phyloP scores from a whole-genome alignment of 2,113 vertebrate species.

The Percopsis transmontana region DNA sequence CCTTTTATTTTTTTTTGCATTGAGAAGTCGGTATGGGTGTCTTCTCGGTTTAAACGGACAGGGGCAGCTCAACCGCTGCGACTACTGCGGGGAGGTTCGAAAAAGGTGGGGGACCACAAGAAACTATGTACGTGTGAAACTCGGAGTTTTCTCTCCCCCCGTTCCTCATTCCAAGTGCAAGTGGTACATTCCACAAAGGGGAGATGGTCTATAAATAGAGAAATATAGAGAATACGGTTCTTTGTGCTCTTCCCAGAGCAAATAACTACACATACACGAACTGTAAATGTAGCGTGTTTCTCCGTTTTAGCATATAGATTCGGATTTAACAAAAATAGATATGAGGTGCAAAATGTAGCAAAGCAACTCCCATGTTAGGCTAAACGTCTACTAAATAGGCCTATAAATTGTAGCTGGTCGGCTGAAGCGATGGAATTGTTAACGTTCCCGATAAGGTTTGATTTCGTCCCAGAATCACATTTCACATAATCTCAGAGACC shows the following conservation, averaged over 20 bases:
- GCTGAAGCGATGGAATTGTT: background rate
- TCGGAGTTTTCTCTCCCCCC: constrained; percentile 45
- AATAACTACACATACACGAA: constrained; percentile 38
- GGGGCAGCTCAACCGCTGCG: constrained; percentile 84
- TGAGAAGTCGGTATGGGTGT: constrained; percentile 93
- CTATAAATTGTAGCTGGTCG: background rate
- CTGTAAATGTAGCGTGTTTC: background rate
- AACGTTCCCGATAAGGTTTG: constrained; percentile 11
- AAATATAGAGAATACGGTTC: constrained; percentile 75
- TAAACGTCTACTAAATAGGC: too few species aligned
- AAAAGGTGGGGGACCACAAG: constrained; percentile 39
- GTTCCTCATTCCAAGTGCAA: constrained; percentile 65
- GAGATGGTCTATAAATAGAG: constrained; percentile 81
- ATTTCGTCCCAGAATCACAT: constrained; percentile 21
- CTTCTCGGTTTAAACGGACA: constrained; percentile 98
- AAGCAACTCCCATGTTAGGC: too few species aligned
- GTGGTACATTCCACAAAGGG: constrained; percentile 85
- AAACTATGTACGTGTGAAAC: constrained; percentile 49
- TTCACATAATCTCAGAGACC: background rate
- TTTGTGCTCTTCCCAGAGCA: constrained; percentile 74
- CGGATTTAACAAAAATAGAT: too few species aligned
- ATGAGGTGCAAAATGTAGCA: too few species aligned
- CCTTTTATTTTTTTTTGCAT: constrained; percentile 84
- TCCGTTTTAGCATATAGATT: background rate
- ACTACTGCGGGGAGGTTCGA: constrained; percentile 53